Percentiles rank a stretch among this genome's conserved stretches.
phyloP scores from a whole-genome alignment of 2,888 invertebrate genomes.

The Patella ulyssiponensis region DNA sequence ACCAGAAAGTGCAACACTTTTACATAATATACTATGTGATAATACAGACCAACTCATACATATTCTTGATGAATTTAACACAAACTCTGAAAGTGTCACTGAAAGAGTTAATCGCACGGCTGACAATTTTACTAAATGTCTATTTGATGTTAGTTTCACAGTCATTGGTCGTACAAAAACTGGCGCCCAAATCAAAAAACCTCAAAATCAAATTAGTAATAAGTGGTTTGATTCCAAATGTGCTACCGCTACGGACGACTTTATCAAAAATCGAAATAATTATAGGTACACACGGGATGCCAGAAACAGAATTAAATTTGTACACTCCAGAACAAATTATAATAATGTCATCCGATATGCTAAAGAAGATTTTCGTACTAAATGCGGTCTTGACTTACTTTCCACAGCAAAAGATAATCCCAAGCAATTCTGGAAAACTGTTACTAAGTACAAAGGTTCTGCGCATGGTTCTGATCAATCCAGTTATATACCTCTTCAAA shows the following conservation, averaged over 20 bases:
- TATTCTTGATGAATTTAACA: no score
- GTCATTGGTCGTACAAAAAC: background rate
- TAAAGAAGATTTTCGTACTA: background rate
- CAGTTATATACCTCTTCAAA: background rate
- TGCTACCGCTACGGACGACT: background rate
- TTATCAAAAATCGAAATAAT: background rate
- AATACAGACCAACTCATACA: no score
- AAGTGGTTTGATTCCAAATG: background rate
- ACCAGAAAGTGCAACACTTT: no score
- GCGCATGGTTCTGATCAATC: background rate
- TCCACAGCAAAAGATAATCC: background rate
- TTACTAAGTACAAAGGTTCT: background rate
- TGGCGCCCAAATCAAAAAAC: background rate
- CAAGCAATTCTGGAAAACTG: background rate
- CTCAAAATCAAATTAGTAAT: no score
- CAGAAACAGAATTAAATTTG: background rate
- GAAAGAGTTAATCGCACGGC: background rate
- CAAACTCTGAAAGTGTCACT: background rate
- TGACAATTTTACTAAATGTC: background rate
- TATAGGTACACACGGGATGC: background rate
- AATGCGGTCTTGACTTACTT: background rate
- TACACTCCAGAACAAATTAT: slow-evolving; percentile 5
- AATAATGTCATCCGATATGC: background rate
- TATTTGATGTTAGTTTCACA: background rate
- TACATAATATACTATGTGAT: no score